Base-by-base conservation (phyloP, 2,113 vertebrate species). In the Brevimyrus niger region DNA sequence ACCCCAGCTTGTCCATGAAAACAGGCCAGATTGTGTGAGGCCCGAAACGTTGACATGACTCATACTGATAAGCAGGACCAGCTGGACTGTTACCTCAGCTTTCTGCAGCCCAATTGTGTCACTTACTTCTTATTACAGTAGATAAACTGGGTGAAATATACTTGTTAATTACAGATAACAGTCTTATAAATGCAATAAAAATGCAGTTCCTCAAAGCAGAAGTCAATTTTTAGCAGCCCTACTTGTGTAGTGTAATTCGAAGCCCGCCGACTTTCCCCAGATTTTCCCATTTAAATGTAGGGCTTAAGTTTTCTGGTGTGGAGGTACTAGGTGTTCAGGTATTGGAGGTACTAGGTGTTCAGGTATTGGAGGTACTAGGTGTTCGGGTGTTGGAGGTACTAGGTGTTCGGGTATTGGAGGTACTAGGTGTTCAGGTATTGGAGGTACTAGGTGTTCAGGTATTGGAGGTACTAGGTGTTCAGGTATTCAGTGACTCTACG, bases 11-110 rank as follows among this genome's bases (percentile, higher is more conserved):
- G 93, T 92, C 89, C 61, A 83, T 93, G 92, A 93, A 94, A 95
- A 93, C 92, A 90, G 94, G 93, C 94, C 95, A 95, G 95, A 95
- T 95, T 95, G 94, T 91, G 93, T 91, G 90, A 92, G 91, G 92
- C 88, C 27, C n/a, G 91, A 83, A 84, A 50, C 87, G 58, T n/a
- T 61, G 87, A 35, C 89, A 87, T 90, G 91, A 94, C 93, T 89
- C 76, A 89, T 42, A 31, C 76, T 44, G 88, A 61, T 85, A 89
- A 58, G 88, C 31, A 61, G 80, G 38, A 42, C 88, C 88, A 89
- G 88, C 88, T 89, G 88, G 84, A 89, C 76, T 61, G 88, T 42
- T 61, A 46, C 88, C 76, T 83, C 80, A 61, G 76, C 47, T 84
- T 89, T 35, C 76, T 47, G 50, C 38, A 84, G 88, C 51, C 9